Evolutionary conservation across 2,888 invertebrate species (phyloP).

Genomic region (Drosophila conformis): DNA sequence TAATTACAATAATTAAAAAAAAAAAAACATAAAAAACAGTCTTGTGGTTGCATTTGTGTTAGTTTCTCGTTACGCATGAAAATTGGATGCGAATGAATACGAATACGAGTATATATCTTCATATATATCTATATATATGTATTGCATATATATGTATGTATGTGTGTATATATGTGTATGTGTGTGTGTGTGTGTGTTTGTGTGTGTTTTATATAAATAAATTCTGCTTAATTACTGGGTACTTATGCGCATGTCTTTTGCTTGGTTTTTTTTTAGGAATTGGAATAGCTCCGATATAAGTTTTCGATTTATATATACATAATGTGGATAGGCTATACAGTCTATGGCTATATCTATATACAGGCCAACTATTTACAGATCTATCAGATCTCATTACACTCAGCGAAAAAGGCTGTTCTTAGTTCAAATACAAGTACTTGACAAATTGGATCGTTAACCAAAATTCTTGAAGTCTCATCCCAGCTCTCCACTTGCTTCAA

Average conservation of each 20-base stretch:
- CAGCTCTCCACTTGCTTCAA: neutral
- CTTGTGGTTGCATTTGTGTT: constrained; percentile 84
- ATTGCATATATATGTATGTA: neutral
- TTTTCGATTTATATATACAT: constrained; percentile 35
- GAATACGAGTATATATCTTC: constrained; percentile 32
- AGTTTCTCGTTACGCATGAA: constrained; percentile 69
- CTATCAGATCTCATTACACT: neutral
- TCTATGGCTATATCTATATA: constrained; percentile 66
- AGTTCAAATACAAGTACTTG: neutral
- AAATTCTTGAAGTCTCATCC: neutral
- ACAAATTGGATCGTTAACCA: neutral
- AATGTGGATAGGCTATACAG: constrained; percentile 38
- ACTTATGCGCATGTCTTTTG: constrained; percentile 74
- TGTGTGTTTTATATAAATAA: constrained; percentile 59
- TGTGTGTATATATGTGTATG: constrained; percentile 5
- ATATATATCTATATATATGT: neutral
- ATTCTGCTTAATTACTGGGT: constrained; percentile 77
- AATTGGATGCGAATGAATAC: constrained; percentile 65
- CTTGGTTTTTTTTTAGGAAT: constrained; percentile 51
- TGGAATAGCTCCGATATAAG: constrained; percentile 41
- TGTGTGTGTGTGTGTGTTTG: constrained; percentile 1
- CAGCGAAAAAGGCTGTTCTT: neutral
- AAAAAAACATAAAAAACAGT: constrained; percentile 79
- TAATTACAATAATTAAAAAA: constrained; percentile 43
- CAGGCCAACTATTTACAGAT: constrained; percentile 63